Conservation (phyloP, 2,888 invertebrate species). For the Eledona agricola region DNA sequence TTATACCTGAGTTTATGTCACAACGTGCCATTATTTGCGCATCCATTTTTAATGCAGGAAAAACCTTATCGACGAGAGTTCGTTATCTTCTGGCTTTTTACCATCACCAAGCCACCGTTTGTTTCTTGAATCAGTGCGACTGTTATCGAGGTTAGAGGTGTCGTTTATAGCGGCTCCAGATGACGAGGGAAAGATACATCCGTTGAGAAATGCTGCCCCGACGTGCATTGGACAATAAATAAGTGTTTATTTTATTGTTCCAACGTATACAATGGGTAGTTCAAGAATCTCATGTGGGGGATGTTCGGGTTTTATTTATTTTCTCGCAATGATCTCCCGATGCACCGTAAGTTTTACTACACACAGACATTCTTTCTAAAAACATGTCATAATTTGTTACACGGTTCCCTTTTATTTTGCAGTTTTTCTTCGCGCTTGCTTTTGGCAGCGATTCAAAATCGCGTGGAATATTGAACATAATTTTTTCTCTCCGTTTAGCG, state of each 20-base stretch:
- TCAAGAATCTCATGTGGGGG: slow-evolving; percentile 2
- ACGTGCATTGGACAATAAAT: slow-evolving; percentile 22
- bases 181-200: slow-evolving; percentile 15
- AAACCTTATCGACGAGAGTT: slow-evolving; percentile 21
- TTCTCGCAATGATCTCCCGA: slow-evolving; percentile 6
- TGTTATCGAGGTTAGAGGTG: slow-evolving; percentile 17
- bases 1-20: slow-evolving; percentile 42
- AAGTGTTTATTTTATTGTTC: slow-evolving; percentile 23
- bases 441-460: slow-evolving; percentile 14
- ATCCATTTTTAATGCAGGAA: slow-evolving; percentile 37
- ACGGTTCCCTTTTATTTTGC: slow-evolving; percentile 17
- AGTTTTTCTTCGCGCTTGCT: slow-evolving; percentile 12
- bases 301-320: slow-evolving; percentile 18
- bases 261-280: slow-evolving; percentile 17
- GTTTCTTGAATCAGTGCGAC: slow-evolving; percentile 17
- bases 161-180: slow-evolving; percentile 12
- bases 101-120: background rate
- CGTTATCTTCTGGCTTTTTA: slow-evolving; percentile 13
- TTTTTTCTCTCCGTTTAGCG: no score
- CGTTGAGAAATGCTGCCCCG: slow-evolving; percentile 11
- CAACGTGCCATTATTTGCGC: slow-evolving; percentile 42
- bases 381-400: slow-evolving; percentile 16
- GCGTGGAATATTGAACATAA: slow-evolving; percentile 6
- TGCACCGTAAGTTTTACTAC: slow-evolving; percentile 13
- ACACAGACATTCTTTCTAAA: slow-evolving; percentile 15